Conservation (phyloP, 2,113 vertebrate species). For the Leptodactylus fuscus region DNA sequence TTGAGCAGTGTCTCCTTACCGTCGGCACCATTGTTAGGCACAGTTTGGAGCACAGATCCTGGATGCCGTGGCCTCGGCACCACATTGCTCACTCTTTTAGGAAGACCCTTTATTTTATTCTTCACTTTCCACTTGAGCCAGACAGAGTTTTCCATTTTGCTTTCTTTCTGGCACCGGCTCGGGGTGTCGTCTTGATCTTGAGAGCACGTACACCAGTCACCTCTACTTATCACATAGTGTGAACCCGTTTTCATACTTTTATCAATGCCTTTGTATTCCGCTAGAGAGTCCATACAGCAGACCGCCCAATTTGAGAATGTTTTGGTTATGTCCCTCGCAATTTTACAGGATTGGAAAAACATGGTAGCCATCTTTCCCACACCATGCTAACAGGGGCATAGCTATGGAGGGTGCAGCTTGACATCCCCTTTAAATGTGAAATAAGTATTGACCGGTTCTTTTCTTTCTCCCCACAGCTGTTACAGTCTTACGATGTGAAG, state of each 20-base stretch:
- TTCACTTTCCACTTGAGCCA: background rate
- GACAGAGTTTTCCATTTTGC: background rate
- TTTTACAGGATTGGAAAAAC: no score
- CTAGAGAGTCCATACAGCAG: no score
- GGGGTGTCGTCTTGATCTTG: background rate
- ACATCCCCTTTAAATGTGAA: no score
- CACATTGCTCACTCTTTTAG: background rate
- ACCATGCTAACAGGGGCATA: no score
- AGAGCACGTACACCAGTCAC: background rate
- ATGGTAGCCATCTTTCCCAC: no score
- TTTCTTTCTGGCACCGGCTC: background rate
- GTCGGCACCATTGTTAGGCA: slow-evolving; percentile 22
- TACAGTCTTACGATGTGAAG: slow-evolving; percentile 93
- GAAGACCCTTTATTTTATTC: background rate
- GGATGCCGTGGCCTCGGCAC: background rate
- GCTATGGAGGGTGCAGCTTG: no score
- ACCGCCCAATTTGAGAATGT: no score
- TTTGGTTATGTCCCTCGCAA: no score
- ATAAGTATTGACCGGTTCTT: background rate
- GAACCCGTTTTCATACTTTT: no score
- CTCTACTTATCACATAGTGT: no score
- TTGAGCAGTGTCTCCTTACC: background rate
- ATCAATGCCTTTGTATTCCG: no score
- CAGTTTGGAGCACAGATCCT: background rate
- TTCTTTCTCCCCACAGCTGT: slow-evolving; percentile 77